These are phyloP conservation scores for Callipepla californica DNA, from an alignment of 2,113 vertebrate genomes.

Conservation along the genomic window DNA sequence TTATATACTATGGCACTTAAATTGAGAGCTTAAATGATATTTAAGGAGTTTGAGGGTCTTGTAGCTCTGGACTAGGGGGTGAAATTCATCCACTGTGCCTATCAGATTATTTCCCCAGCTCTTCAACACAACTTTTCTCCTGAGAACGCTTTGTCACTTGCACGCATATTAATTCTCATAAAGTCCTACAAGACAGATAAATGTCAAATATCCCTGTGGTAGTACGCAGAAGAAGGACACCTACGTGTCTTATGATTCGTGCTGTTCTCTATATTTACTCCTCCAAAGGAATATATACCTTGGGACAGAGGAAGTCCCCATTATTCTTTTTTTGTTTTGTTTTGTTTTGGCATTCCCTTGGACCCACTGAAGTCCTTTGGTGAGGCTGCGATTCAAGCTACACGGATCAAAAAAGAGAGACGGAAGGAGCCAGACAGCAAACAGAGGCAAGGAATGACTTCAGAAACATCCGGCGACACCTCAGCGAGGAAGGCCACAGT, in stretches of 20 bases:
- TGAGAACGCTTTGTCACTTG: slow-evolving; percentile 67
- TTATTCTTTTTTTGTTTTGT: too few relatives aligned
- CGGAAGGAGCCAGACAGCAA: background rate
- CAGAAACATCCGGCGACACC: background rate
- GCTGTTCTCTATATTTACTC: background rate
- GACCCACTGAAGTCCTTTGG: background rate
- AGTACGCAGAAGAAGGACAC: slow-evolving; percentile 45
- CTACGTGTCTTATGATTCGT: slow-evolving; percentile 16
- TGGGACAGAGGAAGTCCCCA: slow-evolving; percentile 3
- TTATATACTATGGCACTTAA: background rate
- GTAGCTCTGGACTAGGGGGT: slow-evolving; percentile 39
- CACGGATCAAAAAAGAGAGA: background rate
- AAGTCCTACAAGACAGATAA: slow-evolving; percentile 51
- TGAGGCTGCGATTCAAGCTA: background rate
- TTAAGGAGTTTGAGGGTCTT: slow-evolving; percentile 47
- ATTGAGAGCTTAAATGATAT: background rate
- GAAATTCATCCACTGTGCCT: slow-evolving; percentile 59
- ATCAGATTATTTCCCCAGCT: slow-evolving; percentile 45
- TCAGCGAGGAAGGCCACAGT: background rate
- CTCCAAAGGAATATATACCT: background rate
- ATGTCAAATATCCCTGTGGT: slow-evolving; percentile 47
- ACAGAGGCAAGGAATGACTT: background rate
- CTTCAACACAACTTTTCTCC: slow-evolving; percentile 44
- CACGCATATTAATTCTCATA: slow-evolving; percentile 65
- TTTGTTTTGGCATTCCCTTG: background rate